Percentiles rank a stretch among this genome's conserved stretches.
These are phyloP conservation scores for Syngnathus acus DNA, from an alignment of 2,797 vertebrate species.

Conservation along the genomic window DNA sequence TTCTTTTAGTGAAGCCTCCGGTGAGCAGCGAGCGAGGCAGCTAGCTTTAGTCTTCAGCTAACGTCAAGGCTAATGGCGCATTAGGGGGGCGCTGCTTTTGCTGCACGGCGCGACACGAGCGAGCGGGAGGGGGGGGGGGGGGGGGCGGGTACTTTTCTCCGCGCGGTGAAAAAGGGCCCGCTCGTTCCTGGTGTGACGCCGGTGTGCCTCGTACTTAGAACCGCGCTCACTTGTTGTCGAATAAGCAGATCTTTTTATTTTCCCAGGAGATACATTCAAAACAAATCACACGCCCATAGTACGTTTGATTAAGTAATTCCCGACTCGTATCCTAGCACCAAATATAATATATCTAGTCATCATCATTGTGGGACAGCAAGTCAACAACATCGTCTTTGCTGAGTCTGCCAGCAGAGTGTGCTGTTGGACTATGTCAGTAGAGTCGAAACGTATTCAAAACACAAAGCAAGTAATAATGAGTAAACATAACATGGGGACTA, in stretches of 20 bases:
- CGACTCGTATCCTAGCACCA: background rate
- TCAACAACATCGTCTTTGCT: background rate
- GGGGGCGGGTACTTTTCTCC: background rate
- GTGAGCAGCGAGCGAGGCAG: conserved; percentile 36
- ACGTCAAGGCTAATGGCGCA: conserved; percentile 39
- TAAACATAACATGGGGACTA: background rate
- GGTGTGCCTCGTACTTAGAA: background rate
- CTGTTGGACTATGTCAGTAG: background rate
- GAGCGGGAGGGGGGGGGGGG: conserved; percentile 23
- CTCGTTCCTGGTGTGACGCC: fast-evolving
- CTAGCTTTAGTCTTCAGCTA: conserved; percentile 27
- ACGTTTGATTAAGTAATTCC: background rate
- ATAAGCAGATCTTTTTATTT: background rate
- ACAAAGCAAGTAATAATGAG: background rate
- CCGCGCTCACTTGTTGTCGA: background rate
- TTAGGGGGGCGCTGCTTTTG: conserved; percentile 19
- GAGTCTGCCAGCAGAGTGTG: conserved; percentile 1
- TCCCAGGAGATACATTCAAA: background rate
- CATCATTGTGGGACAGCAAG: background rate
- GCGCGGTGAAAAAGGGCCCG: no score
- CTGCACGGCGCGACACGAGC: fast-evolving
- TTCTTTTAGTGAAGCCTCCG: conserved; percentile 16
- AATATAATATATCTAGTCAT: background rate
- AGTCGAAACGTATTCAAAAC: background rate
- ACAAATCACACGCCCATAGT: background rate